Conservation (phyloP, 2,888 invertebrate genomes). For the Hanleya hanleyi region DNA sequence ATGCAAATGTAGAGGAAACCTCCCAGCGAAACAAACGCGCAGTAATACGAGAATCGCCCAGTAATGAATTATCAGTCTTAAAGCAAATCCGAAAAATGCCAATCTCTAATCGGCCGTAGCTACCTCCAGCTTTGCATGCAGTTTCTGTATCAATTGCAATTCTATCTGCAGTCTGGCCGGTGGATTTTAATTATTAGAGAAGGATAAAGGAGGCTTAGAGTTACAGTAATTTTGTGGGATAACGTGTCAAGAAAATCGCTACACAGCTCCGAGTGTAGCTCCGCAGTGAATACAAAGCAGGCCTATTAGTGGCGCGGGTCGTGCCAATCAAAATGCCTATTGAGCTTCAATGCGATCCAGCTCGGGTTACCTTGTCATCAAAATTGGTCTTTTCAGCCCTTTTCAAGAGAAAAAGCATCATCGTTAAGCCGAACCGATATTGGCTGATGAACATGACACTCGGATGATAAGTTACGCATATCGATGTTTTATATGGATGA, state of each 20-base stretch:
- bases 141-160: neutral
- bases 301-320: neutral
- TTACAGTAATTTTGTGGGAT: neutral
- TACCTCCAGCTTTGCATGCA: no score
- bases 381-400: neutral
- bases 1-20: no score
- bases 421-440: neutral
- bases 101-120: neutral
- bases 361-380: neutral
- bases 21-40: no score
- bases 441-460: neutral
- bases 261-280: neutral
- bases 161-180: neutral
- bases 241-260: neutral
- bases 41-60: no score
- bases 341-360: neutral
- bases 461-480: no score
- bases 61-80: neutral
- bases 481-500: no score
- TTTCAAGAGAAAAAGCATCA: neutral
- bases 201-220: neutral
- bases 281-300: neutral
- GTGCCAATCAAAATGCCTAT: neutral
- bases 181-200: slow-evolving; percentile 5
- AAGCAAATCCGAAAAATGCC: neutral